These are phyloP conservation scores for Drosophila ezoana DNA, from an alignment of 2,888 invertebrate species.

Conservation along the genomic window DNA sequence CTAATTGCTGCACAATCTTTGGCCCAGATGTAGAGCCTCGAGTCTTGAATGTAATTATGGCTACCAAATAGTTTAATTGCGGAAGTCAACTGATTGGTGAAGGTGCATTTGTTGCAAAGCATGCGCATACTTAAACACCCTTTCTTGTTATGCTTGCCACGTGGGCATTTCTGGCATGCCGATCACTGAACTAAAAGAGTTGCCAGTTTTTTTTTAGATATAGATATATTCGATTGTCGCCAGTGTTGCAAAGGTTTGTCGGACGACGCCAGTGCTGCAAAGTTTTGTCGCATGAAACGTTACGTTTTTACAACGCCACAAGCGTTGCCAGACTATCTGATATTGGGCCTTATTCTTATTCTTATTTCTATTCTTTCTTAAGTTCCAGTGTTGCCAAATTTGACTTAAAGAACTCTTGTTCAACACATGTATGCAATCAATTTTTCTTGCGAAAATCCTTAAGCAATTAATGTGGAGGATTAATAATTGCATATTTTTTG, in stretches of 20 bases:
- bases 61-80: slow-evolving; percentile 19
- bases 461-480: neutral
- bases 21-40: neutral
- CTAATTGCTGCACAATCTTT: slow-evolving; percentile 7
- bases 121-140: neutral
- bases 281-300: neutral
- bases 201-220: neutral
- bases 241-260: neutral
- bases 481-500: neutral
- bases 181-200: neutral
- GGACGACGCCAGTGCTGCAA: no score
- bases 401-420: no score
- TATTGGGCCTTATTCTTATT: no score
- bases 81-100: slow-evolving; percentile 8
- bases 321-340: no score
- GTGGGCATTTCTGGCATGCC: neutral
- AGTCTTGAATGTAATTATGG: slow-evolving; percentile 20
- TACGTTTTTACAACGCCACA: no score
- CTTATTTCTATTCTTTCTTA: no score
- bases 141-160: neutral
- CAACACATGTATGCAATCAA: no score
- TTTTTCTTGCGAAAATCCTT: neutral
- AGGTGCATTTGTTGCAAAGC: neutral
- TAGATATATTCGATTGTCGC: no score
- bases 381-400: no score